These are phyloP conservation scores for Euplagia quadripunctaria DNA, from an alignment of 2,888 invertebrate genomes.

Conservation along the genomic window DNA sequence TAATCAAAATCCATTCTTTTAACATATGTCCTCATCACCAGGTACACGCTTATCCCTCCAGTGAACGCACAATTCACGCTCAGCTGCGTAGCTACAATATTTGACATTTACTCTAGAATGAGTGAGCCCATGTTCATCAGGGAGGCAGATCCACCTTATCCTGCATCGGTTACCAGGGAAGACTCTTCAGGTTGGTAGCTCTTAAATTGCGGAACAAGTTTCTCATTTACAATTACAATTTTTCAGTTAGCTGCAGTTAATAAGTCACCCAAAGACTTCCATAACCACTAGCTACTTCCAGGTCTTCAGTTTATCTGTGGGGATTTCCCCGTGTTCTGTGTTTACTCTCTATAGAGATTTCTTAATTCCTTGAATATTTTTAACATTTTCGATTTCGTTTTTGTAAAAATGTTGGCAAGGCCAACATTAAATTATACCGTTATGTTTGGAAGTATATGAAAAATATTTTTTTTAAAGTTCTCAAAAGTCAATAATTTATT, in stretches of 20 bases:
- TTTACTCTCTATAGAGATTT: not conserved
- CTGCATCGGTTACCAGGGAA: slow-evolving; percentile 84
- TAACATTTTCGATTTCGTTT: too few relatives aligned
- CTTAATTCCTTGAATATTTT: too few relatives aligned
- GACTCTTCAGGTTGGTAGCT: slow-evolving; percentile 72
- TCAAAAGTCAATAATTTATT: too few relatives aligned
- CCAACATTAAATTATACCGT: too few relatives aligned
- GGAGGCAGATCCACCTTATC: slow-evolving; percentile 85
- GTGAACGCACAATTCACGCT: slow-evolving; percentile 83
- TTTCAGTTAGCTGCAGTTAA: not conserved
- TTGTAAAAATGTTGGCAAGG: too few relatives aligned
- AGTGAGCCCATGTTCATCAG: slow-evolving; percentile 84
- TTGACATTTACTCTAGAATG: slow-evolving; percentile 87
- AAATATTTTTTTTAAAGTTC: too few relatives aligned
- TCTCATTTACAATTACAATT: not conserved
- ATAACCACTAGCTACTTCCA: not conserved
- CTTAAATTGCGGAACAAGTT: not conserved
- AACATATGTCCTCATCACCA: slow-evolving; percentile 33
- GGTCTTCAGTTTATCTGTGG: not conserved
- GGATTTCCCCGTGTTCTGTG: not conserved
- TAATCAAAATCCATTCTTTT: not conserved
- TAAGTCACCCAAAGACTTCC: not conserved
- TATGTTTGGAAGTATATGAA: too few relatives aligned
- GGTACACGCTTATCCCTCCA: slow-evolving; percentile 77
- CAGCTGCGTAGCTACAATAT: slow-evolving; percentile 87